Evolutionary conservation across 2,888 invertebrate species (phyloP).

Genomic region (Leptinotarsa rubiginosa): DNA sequence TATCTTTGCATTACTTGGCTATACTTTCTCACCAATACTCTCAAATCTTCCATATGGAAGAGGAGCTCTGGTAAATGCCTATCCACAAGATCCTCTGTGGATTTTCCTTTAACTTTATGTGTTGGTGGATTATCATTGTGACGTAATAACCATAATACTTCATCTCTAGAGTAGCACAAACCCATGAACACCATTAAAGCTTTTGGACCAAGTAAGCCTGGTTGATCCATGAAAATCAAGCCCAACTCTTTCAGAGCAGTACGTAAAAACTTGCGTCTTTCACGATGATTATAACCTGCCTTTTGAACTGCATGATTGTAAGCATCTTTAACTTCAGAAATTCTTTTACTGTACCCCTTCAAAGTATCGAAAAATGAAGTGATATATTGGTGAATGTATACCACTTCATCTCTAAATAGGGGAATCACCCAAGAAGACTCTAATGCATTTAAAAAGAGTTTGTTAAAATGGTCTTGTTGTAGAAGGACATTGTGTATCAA

Average conservation of each 20-base stretch:
- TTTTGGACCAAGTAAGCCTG: conserved; percentile 97
- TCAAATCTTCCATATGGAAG: conserved; percentile 97
- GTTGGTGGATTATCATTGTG: conserved; percentile 96
- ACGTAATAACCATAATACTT: conserved; percentile 95
- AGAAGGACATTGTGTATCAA: conserved; percentile 87
- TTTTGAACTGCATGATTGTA: conserved; percentile 91
- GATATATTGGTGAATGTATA: conserved; percentile 94
- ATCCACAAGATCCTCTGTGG: conserved; percentile 94
- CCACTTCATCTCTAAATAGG: conserved; percentile 96
- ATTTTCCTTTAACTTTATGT: conserved; percentile 83
- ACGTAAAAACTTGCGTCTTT: conserved; percentile 94
- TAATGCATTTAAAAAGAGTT: conserved; percentile 91
- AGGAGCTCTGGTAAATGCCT: conserved; percentile 95
- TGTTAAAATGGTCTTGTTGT: conserved; percentile 82
- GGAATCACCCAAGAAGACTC: conserved; percentile 95
- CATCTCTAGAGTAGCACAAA: conserved; percentile 94
- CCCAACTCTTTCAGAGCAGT: conserved; percentile 95
- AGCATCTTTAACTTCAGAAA: conserved; percentile 96
- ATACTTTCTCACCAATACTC: conserved; percentile 94
- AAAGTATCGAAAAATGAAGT: conserved; percentile 93
- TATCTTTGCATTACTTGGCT: conserved; percentile 85
- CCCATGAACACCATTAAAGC: conserved; percentile 97
- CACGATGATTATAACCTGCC: conserved; percentile 92
- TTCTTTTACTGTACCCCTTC: conserved; percentile 92
- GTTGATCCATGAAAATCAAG: conserved; percentile 96